Conservation (phyloP, 2,113 vertebrate species). For the Mus musculus region DNA sequence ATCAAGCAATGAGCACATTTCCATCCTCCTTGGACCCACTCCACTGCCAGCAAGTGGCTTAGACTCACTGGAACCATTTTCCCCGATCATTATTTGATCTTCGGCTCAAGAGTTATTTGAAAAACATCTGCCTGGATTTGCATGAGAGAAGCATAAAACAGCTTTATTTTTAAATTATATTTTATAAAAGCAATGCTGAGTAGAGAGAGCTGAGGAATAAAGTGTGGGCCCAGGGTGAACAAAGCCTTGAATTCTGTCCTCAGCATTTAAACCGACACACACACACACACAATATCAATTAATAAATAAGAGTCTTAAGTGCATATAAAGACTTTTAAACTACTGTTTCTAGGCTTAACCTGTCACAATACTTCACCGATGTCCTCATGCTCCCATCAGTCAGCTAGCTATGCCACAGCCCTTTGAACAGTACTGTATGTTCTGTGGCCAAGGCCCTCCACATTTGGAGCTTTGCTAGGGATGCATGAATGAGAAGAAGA, state of each 20-base stretch:
- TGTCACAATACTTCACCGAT: background rate
- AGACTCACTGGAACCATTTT: background rate
- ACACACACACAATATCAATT: background rate
- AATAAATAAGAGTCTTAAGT: background rate
- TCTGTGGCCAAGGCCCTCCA: background rate
- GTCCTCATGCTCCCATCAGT: background rate
- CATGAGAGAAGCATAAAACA: background rate
- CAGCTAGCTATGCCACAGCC: background rate
- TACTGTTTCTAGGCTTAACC: background rate
- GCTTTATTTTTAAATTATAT: conserved; percentile 42
- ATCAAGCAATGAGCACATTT: background rate
- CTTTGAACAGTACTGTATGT: background rate
- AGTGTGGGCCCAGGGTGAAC: background rate
- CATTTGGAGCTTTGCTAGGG: background rate
- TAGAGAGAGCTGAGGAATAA: background rate
- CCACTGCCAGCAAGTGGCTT: background rate
- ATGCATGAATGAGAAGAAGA: background rate
- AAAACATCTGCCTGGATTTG: conserved; percentile 40
- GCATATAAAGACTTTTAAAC: background rate
- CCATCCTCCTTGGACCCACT: background rate
- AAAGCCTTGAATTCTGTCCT: background rate
- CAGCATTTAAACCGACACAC: background rate
- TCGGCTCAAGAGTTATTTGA: background rate
- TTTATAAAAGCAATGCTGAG: background rate
- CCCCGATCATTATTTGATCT: background rate